Conservation (phyloP, 2,113 vertebrate genomes). For the Anseranas semipalmata region DNA sequence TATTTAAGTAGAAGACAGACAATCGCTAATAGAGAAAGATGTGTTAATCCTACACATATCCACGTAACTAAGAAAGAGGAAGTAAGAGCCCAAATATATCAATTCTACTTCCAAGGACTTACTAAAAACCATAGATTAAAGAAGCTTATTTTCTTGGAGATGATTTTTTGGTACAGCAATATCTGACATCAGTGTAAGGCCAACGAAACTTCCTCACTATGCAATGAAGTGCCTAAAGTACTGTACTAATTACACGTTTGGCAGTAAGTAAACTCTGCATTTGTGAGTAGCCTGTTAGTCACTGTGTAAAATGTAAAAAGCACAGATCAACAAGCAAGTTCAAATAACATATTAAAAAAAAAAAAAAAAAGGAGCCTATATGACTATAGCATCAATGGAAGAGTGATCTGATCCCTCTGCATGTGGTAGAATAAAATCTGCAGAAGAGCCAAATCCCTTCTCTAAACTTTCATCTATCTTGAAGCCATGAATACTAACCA, state of each 20-base stretch:
- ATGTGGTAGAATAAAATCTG: conserved; percentile 26
- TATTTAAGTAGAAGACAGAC: not conserved
- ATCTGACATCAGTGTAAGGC: conserved; percentile 8
- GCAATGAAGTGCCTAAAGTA: not conserved
- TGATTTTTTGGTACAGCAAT: conserved; percentile 4
- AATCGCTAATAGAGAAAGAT: not conserved
- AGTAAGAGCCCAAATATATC: conserved; percentile 51
- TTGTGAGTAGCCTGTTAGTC: not conserved
- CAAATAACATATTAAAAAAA: not conserved
- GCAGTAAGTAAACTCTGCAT: not conserved
- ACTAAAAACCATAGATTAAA: conserved; percentile 46
- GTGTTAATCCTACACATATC: conserved; percentile 18
- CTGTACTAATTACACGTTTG: not conserved
- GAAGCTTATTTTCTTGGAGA: conserved; percentile 59
- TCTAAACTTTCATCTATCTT: not conserved
- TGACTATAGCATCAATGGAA: not conserved
- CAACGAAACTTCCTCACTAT: not conserved
- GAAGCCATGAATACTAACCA: not conserved
- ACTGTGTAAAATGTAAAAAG: not conserved
- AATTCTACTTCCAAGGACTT: conserved; percentile 70
- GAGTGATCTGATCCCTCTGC: conserved; percentile 12
- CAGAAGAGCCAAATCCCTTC: conserved; percentile 40
- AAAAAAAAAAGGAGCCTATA: not conserved
- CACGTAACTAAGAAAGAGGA: conserved; percentile 12
- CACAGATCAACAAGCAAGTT: not conserved